Conservation (phyloP, 2,888 invertebrate genomes). For the Cosmia pyralina region DNA sequence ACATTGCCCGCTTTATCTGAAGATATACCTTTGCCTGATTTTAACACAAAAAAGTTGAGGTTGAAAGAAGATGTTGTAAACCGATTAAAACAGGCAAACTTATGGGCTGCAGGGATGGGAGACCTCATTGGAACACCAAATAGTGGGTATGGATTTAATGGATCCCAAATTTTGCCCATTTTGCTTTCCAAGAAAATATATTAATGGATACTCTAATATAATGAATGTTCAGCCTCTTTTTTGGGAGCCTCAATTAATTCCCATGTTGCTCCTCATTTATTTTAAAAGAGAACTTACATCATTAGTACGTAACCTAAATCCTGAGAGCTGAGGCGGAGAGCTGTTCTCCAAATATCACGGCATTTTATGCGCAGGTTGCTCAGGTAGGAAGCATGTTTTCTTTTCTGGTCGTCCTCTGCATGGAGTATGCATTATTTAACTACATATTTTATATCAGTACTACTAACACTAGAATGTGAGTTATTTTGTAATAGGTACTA, state of each 20-base stretch:
- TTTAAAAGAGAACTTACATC: no score
- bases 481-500: no score
- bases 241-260: neutral
- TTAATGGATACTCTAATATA: neutral
- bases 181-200: neutral
- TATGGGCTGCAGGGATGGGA: slow-evolving; percentile 16
- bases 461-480: no score
- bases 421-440: no score
- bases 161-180: neutral
- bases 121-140: slow-evolving; percentile 1
- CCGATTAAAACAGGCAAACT: slow-evolving; percentile 18
- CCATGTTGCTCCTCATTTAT: neutral
- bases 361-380: no score
- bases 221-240: neutral
- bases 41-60: slow-evolving; percentile 39
- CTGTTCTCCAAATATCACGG: no score
- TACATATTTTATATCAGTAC: no score
- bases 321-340: no score
- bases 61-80: slow-evolving; percentile 36
- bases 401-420: no score
- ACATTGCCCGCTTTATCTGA: slow-evolving; percentile 60
- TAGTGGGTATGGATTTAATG: neutral
- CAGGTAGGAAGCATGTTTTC: no score
- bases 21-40: slow-evolving; percentile 51
- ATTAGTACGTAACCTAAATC: no score